Evolutionary conservation across 1,140 invertebrate genomes (phyloP).

Genomic region (Papilio polyxenes): DNA sequence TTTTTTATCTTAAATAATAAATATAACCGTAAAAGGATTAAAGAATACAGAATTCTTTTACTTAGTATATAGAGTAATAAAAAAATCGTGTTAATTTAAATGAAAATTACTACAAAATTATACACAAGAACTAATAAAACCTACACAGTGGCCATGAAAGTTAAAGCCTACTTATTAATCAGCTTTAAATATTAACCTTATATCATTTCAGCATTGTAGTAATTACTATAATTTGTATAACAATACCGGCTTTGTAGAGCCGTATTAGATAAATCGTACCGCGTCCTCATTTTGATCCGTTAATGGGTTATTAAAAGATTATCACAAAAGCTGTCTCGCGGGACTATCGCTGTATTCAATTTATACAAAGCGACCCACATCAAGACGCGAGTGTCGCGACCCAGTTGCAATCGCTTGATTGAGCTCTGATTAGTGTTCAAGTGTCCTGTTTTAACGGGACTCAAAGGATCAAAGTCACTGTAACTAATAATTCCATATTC

Average conservation of each 20-base stretch:
- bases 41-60: too few species aligned
- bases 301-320: slow-evolving; percentile 38
- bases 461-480: background rate
- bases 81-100: background rate
- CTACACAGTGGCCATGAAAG: background rate
- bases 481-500: background rate
- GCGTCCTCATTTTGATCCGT: slow-evolving; percentile 35
- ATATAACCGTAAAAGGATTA: too few species aligned
- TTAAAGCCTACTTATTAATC: background rate
- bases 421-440: slow-evolving; percentile 44
- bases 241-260: slow-evolving; percentile 36
- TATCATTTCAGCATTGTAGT: slow-evolving; percentile 1
- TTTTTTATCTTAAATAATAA: too few species aligned
- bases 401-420: slow-evolving; percentile 54
- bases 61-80: background rate
- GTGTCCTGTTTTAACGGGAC: background rate
- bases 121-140: background rate
- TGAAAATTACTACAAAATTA: background rate
- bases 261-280: slow-evolving; percentile 40
- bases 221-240: slow-evolving; percentile 7
- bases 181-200: background rate
- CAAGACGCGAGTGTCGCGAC: slow-evolving; percentile 47
- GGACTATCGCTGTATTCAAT: slow-evolving; percentile 41
- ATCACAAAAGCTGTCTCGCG: slow-evolving; percentile 31
- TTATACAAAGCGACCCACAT: slow-evolving; percentile 42